Evolutionary conservation across 2,888 invertebrate genomes (phyloP).

Genomic region (Drosophila meridionalis): DNA sequence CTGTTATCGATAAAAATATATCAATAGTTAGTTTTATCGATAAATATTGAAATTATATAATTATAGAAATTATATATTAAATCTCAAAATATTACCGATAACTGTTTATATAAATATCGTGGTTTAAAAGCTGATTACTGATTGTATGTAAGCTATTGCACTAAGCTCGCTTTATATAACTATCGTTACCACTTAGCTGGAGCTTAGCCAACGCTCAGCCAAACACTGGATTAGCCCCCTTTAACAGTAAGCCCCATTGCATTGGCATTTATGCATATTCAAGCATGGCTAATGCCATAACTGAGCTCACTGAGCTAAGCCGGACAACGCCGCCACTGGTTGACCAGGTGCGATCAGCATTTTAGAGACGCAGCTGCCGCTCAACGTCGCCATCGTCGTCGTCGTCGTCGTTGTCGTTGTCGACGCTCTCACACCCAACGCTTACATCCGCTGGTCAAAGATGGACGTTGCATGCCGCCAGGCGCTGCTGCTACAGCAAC

Average conservation of each 20-base stretch:
- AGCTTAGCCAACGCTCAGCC: neutral
- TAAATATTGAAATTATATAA: neutral
- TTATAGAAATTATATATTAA: no score
- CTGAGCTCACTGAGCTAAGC: slow-evolving; percentile 19
- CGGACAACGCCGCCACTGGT: slow-evolving; percentile 38
- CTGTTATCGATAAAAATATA: neutral
- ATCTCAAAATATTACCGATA: no score
- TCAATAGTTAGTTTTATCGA: neutral
- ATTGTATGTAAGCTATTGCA: no score
- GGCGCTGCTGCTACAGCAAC: slow-evolving; percentile 60
- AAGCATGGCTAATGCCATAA: slow-evolving; percentile 50
- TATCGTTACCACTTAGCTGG: neutral
- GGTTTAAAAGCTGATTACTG: no score
- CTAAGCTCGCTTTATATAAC: no score
- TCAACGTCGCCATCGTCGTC: slow-evolving; percentile 11
- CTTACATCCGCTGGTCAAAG: slow-evolving; percentile 50
- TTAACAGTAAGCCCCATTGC: slow-evolving; percentile 20
- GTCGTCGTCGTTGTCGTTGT: slow-evolving; percentile 22
- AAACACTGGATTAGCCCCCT: neutral
- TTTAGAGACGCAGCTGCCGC: slow-evolving; percentile 42
- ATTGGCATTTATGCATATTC: slow-evolving; percentile 47
- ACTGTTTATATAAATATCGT: no score
- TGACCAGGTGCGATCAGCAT: slow-evolving; percentile 44
- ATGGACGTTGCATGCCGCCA: slow-evolving; percentile 64
- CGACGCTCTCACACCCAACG: slow-evolving; percentile 54